A percentile compares a stretch with the other conserved stretches of the same genome.
phyloP scores from a whole-genome alignment of 2,797 vertebrate genomes.

The Molossus molossus region DNA sequence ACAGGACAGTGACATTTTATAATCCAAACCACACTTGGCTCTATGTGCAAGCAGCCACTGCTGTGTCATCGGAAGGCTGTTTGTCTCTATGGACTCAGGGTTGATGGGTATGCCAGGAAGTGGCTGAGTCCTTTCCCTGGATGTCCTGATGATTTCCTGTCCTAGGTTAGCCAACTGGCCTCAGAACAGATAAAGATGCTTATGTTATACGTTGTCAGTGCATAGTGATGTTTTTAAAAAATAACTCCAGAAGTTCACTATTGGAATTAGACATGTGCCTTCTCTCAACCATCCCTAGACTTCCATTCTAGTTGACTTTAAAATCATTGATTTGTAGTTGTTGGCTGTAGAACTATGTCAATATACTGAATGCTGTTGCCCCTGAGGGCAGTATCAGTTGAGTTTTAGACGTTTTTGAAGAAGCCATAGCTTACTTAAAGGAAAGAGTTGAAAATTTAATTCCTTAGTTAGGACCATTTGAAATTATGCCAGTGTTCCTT shows the following conservation, averaged over 20 bases:
- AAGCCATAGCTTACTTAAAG: slow-evolving; percentile 65
- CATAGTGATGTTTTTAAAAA: slow-evolving; percentile 29
- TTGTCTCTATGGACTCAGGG: slow-evolving; percentile 2
- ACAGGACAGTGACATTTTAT: slow-evolving; percentile 49
- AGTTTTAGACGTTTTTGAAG: slow-evolving; percentile 68
- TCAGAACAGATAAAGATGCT: slow-evolving; percentile 57
- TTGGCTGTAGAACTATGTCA: slow-evolving; percentile 55
- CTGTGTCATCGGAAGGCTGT: slow-evolving; percentile 66
- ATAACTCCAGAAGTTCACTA: background rate
- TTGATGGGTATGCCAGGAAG: background rate
- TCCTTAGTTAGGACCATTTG: slow-evolving; percentile 47
- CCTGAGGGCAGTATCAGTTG: background rate
- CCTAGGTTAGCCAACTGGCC: background rate
- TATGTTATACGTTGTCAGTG: background rate
- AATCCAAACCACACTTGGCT: slow-evolving; percentile 64
- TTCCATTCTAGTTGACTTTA: slow-evolving; percentile 45
- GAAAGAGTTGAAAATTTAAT: slow-evolving; percentile 70
- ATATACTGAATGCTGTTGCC: slow-evolving; percentile 47
- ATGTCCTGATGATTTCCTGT: slow-evolving; percentile 59
- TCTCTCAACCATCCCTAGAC: slow-evolving; percentile 10
- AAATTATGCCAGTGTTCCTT: background rate
- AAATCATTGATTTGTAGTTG: slow-evolving; percentile 61
- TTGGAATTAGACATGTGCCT: slow-evolving; percentile 39
- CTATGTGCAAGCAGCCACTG: background rate
- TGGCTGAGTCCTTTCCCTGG: slow-evolving; percentile 36